Conservation (phyloP, 2,888 invertebrate genomes). For the Caradrina clavipalpis region DNA sequence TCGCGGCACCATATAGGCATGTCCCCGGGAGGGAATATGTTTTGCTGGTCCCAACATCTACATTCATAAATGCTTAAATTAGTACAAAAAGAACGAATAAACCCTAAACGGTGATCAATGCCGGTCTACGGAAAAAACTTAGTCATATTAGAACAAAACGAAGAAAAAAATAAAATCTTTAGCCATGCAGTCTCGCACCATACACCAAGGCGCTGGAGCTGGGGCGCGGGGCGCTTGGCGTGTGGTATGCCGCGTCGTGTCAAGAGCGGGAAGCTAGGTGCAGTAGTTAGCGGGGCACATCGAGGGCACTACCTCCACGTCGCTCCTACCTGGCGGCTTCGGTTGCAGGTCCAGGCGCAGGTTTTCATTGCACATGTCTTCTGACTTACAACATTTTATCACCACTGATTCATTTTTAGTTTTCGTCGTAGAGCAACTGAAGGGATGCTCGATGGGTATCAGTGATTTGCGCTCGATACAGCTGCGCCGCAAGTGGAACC, state of each 20-base stretch:
- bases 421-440: constrained; percentile 95
- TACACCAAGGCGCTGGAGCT: constrained; percentile 73
- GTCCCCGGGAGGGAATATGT: constrained; percentile 91
- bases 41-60: constrained; percentile 92
- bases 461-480: constrained; percentile 94
- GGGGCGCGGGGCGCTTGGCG: constrained; percentile 61
- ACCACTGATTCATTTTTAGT: constrained; percentile 94
- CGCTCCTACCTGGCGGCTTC: constrained; percentile 92
- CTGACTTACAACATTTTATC: constrained; percentile 95
- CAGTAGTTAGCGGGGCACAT: constrained; percentile 77
- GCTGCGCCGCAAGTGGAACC: constrained; percentile 92
- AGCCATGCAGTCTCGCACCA: constrained; percentile 86
- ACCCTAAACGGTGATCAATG: constrained; percentile 85
- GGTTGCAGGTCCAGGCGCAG: constrained; percentile 93
- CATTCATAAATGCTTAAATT: constrained; percentile 80
- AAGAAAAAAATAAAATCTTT: constrained; percentile 69
- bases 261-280: constrained; percentile 71
- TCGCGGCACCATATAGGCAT: constrained; percentile 92
- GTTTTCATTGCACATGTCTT: constrained; percentile 94
- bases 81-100: constrained; percentile 65
- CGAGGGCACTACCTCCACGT: constrained; percentile 75
- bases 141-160: constrained; percentile 81
- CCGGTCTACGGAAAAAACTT: constrained; percentile 85
- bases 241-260: constrained; percentile 58
- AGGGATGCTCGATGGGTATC: constrained; percentile 95